Conservation (phyloP, 2,888 invertebrate species). For the Ephialtes manifestator region DNA sequence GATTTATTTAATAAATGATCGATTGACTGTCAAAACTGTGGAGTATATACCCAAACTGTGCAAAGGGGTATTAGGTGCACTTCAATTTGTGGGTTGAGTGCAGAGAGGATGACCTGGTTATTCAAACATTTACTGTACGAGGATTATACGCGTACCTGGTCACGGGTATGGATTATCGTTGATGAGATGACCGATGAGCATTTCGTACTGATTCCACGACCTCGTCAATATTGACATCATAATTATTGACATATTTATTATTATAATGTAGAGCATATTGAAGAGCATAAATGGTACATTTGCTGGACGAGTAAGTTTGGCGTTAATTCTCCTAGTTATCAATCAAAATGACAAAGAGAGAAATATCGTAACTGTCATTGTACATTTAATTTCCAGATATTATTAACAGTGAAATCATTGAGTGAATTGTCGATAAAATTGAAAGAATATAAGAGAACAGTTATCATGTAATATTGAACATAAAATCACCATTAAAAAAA, state of each 20-base stretch:
- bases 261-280: neutral
- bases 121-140: neutral
- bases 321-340: neutral
- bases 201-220: conserved; percentile 31
- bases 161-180: conserved; percentile 17
- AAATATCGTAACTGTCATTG: neutral
- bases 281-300: neutral
- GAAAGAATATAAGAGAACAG: neutral
- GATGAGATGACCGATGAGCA: conserved; percentile 37
- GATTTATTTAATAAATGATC: neutral
- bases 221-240: conserved; percentile 54
- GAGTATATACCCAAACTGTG: neutral
- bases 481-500: too few relatives aligned
- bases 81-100: neutral
- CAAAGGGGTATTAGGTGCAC: neutral
- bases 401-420: too few relatives aligned
- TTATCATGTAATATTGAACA: neutral
- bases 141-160: neutral
- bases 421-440: too few relatives aligned
- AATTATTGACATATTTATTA: conserved; percentile 28
- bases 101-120: neutral
- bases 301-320: neutral
- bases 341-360: neutral
- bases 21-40: neutral
- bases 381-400: too few relatives aligned